Evolutionary conservation across 2,888 invertebrate species (phyloP).

Genomic region (Macaria notata): DNA sequence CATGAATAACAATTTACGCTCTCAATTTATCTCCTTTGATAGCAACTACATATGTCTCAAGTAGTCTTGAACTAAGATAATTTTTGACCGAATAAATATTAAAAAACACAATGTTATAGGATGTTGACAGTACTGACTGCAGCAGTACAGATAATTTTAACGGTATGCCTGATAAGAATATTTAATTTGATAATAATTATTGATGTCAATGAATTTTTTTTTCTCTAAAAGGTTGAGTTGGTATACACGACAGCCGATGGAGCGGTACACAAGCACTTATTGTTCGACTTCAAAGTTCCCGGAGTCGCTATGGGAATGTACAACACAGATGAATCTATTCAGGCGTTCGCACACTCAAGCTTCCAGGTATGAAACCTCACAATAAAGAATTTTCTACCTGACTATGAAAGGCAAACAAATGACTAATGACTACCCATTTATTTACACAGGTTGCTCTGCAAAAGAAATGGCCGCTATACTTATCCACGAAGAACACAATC

Average conservation of each 20-base stretch:
- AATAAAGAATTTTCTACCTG: conserved; percentile 13
- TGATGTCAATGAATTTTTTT: conserved; percentile 6
- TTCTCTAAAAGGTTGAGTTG: conserved; percentile 83
- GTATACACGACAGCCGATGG: conserved; percentile 86
- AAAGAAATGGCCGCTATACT: conserved; percentile 94
- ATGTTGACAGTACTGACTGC: conserved; percentile 24
- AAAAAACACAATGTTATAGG: conserved; percentile 20
- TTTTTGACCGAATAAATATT: conserved; percentile 12
- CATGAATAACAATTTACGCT: conserved; percentile 3
- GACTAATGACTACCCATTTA: conserved; percentile 12
- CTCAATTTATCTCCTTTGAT: conserved; percentile 16
- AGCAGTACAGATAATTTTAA: conserved; percentile 20
- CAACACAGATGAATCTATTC: conserved; percentile 93
- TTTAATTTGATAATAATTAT: conserved; percentile 5
- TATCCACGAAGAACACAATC: conserved; percentile 96
- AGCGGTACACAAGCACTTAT: conserved; percentile 76
- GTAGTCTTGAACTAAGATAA: conserved; percentile 14
- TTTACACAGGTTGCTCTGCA: conserved; percentile 85
- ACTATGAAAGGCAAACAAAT: conserved; percentile 8
- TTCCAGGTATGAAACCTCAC: conserved; percentile 82
- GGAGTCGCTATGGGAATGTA: conserved; percentile 95
- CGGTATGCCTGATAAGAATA: conserved; percentile 12
- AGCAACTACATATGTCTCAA: conserved; percentile 17
- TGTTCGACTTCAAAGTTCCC: conserved; percentile 87
- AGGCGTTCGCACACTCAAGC: conserved; percentile 92